Conservation (phyloP, 2,888 invertebrate genomes). For the Eurois occulta region DNA sequence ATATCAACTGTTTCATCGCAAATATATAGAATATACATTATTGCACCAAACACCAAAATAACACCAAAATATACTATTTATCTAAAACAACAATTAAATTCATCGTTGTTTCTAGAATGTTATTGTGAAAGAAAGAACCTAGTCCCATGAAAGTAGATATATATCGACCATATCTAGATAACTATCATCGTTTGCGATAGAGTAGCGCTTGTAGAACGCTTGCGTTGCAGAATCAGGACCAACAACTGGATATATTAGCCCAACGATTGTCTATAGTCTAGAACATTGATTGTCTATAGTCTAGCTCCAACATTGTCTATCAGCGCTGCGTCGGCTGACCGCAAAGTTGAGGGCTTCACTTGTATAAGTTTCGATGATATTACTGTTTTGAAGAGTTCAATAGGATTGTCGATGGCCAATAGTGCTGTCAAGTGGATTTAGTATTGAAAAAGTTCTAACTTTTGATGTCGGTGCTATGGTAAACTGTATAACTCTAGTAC, state of each 20-base stretch:
- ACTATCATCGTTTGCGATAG: background rate
- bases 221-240: constrained; percentile 32
- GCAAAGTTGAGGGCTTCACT: constrained; percentile 46
- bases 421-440: constrained; percentile 21
- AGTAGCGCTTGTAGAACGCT: constrained; percentile 20
- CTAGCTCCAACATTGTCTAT: constrained; percentile 47
- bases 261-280: constrained; percentile 38
- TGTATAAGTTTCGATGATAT: constrained; percentile 55
- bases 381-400: constrained; percentile 52
- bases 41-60: too few species aligned
- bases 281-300: constrained; percentile 33
- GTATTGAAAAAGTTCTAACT: constrained; percentile 48
- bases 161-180: constrained; percentile 29
- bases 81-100: background rate
- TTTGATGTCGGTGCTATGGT: constrained; percentile 8
- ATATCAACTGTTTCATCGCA: background rate
- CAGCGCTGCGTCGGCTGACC: constrained; percentile 57
- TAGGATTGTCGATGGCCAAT: constrained; percentile 33
- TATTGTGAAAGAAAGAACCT: background rate
- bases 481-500: background rate
- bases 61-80: background rate
- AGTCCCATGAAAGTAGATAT: background rate
- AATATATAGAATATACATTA: background rate
- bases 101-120: background rate
- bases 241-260: constrained; percentile 50